Percentiles rank a stretch among this genome's conserved stretches.
phyloP scores from a whole-genome alignment of 2,113 vertebrate species.

The Peromyscus maniculatus region DNA sequence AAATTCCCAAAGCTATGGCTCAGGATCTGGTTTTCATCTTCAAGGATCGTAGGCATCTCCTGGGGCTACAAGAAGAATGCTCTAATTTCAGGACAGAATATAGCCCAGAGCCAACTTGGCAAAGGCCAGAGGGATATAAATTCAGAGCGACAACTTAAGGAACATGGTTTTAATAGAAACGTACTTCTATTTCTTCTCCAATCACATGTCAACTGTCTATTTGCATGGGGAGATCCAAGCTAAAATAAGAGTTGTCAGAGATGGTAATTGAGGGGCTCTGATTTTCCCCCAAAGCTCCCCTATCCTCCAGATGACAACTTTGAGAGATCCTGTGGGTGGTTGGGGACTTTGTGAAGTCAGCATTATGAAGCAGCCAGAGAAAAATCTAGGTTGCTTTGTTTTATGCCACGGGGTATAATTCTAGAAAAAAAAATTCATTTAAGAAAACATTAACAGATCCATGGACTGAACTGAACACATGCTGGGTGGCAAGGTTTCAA shows the following conservation, averaged over 20 bases:
- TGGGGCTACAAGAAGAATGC: constrained; percentile 82
- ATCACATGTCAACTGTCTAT: constrained; percentile 83
- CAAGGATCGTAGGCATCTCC: constrained; percentile 78
- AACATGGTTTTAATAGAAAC: constrained; percentile 87
- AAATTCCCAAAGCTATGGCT: constrained; percentile 76
- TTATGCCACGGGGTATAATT: constrained; percentile 9
- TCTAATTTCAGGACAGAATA: constrained; percentile 78
- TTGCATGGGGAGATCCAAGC: constrained; percentile 78
- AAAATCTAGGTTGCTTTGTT: constrained; percentile 46
- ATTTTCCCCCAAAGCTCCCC: constrained; percentile 52
- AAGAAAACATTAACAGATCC: constrained; percentile 40
- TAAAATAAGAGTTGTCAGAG: constrained; percentile 87
- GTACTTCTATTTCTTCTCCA: constrained; percentile 68
- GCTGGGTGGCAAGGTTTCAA: constrained; percentile 40
- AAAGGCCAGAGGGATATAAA: constrained; percentile 82
- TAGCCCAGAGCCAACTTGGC: constrained; percentile 84
- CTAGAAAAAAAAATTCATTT: constrained; percentile 48
- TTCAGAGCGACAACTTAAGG: constrained; percentile 82
- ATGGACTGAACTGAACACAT: background rate
- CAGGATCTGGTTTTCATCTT: constrained; percentile 86
- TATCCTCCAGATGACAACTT: constrained; percentile 78
- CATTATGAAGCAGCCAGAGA: constrained; percentile 55
- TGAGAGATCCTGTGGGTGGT: constrained; percentile 62
- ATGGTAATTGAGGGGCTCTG: constrained; percentile 77
- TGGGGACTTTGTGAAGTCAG: constrained; percentile 70